phyloP scores from a whole-genome alignment of 1,140 invertebrate species.

The Acyrthosiphon pisum region DNA sequence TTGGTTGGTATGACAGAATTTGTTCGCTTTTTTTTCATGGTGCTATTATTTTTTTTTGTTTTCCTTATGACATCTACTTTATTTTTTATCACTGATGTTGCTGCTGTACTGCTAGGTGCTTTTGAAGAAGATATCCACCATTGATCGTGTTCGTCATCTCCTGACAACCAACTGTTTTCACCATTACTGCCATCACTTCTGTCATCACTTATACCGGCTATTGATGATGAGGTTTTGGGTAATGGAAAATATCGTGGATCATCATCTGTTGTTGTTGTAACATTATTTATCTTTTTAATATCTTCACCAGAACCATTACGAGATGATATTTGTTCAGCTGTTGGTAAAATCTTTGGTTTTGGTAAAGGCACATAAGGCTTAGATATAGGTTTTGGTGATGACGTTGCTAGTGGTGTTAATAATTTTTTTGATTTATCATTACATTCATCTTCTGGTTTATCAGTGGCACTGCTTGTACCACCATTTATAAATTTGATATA shows the following conservation, averaged over 20 bases:
- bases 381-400: conserved; percentile 10
- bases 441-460: neutral
- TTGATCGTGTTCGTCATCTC: neutral
- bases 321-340: neutral
- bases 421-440: conserved; percentile 30
- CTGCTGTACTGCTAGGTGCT: neutral
- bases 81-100: conserved; percentile 6
- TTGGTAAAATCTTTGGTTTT: neutral
- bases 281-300: neutral
- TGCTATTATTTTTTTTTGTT: neutral
- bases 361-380: conserved; percentile 18
- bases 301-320: neutral
- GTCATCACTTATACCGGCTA: neutral
- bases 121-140: conserved; percentile 21
- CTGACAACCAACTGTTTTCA: conserved; percentile 29
- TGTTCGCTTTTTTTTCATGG: neutral
- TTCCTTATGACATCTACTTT: neutral
- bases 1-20: neutral
- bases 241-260: conserved; percentile 78
- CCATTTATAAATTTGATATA: conserved; percentile 85
- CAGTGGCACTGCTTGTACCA: conserved; percentile 60
- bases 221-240: conserved; percentile 69
- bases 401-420: neutral
- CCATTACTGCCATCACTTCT: conserved; percentile 17
- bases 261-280: conserved; percentile 64